These are phyloP conservation scores for Microtus ochrogaster DNA, from an alignment of 2,113 vertebrate species.

Conservation along the genomic window DNA sequence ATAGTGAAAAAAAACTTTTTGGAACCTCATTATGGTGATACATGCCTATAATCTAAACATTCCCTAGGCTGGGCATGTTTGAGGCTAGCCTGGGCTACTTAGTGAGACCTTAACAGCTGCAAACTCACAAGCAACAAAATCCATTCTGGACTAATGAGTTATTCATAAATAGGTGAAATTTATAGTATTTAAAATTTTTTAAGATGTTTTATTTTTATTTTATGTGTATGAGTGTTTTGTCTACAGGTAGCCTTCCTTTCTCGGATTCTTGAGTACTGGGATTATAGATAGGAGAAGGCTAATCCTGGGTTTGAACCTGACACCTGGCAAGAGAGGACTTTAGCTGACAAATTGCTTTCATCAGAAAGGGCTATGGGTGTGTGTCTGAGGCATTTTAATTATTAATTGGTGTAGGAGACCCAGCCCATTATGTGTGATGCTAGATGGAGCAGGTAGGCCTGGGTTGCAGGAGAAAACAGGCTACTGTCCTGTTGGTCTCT, in stretches of 20 bases:
- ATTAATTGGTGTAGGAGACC: neutral
- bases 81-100: neutral
- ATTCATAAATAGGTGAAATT: too few species aligned
- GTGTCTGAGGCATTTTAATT: neutral
- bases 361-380: neutral
- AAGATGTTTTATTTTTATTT: neutral
- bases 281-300: neutral
- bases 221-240: neutral
- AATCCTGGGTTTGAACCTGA: neutral
- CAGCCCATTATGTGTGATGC: neutral
- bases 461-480: neutral
- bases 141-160: neutral
- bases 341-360: neutral
- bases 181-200: neutral
- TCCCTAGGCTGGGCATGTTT: neutral
- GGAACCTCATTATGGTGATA: neutral
- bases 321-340: neutral
- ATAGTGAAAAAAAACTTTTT: slow-evolving; percentile 12
- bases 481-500: neutral
- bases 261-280: neutral
- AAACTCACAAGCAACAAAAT: neutral
- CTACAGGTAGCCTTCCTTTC: neutral
- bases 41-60: too few species aligned
- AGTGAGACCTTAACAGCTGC: neutral
- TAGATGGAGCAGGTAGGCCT: neutral